Evolutionary conservation across 2,113 vertebrate genomes (phyloP).

Genomic region (Myanophis thanlyinensis): DNA sequence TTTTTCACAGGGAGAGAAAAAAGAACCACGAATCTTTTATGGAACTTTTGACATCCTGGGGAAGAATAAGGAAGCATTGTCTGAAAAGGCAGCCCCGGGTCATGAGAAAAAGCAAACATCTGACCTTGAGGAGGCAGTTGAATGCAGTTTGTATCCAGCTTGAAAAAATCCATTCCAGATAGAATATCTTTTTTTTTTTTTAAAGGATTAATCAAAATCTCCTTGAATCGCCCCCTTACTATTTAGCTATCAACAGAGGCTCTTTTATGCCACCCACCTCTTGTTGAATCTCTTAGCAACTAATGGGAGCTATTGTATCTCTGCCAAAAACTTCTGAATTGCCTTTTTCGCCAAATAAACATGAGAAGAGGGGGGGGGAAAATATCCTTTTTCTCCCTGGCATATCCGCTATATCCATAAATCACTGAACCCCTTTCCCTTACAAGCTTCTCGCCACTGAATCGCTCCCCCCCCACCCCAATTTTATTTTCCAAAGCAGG

Average conservation of each 20-base stretch:
- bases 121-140: not conserved
- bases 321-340: constrained; percentile 58
- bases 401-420: constrained; percentile 25
- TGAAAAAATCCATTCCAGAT: not conserved
- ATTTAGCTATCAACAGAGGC: constrained; percentile 42
- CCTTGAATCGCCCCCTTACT: not conserved
- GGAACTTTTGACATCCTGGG: not conserved
- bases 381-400: constrained; percentile 4
- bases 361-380: constrained; percentile 43
- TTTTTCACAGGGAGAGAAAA: not conserved
- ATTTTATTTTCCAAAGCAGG: not conserved
- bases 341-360: constrained; percentile 47
- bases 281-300: constrained; percentile 64
- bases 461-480: no score
- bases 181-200: not conserved
- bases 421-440: not conserved
- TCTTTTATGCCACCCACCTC: constrained; percentile 48
- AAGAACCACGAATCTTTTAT: not conserved
- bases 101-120: not conserved
- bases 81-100: not conserved
- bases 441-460: not conserved
- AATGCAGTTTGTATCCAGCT: constrained; percentile 16
- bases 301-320: constrained; percentile 51
- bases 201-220: not conserved
- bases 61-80: not conserved